phyloP scores from a whole-genome alignment of 2,113 vertebrate genomes.

The Anoura caudifer region DNA sequence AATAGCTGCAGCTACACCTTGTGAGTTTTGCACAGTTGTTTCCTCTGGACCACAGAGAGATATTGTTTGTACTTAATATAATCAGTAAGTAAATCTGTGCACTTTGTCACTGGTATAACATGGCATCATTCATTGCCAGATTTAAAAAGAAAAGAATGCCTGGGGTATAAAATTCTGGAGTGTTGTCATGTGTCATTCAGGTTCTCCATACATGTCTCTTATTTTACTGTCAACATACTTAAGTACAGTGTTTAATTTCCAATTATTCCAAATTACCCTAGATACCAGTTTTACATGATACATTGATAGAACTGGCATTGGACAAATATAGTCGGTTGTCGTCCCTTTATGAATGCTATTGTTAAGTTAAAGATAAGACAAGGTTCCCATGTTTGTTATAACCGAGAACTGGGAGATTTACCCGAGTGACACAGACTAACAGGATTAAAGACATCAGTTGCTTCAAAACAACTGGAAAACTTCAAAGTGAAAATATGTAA shows the following conservation, averaged over 20 bases:
- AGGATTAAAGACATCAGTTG: slow-evolving; percentile 49
- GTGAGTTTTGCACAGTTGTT: neutral
- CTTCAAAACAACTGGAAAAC: slow-evolving; percentile 55
- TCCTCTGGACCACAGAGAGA: neutral
- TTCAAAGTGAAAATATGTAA: slow-evolving; percentile 15
- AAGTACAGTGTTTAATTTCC: slow-evolving; percentile 66
- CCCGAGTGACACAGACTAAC: slow-evolving; percentile 55
- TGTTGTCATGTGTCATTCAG: neutral
- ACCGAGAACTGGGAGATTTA: slow-evolving; percentile 65
- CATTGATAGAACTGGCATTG: neutral
- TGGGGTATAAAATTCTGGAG: neutral
- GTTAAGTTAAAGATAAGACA: slow-evolving; percentile 65
- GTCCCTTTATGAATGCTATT: slow-evolving; percentile 56
- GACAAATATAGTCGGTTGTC: slow-evolving; percentile 15
- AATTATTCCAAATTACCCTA: slow-evolving; percentile 60
- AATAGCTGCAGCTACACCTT: neutral
- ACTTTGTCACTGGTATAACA: neutral
- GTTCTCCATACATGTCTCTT: slow-evolving; percentile 52
- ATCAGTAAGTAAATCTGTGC: neutral
- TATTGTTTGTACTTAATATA: neutral
- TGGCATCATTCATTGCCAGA: neutral
- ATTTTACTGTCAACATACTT: slow-evolving; percentile 45
- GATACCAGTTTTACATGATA: slow-evolving; percentile 54
- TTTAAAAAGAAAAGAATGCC: slow-evolving; percentile 46
- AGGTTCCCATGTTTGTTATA: slow-evolving; percentile 67